Evolutionary conservation across 1,140 invertebrate species (phyloP), one percentile per base, ranked within the genome.

Genomic region (Geopemphigus sp.): DNA sequence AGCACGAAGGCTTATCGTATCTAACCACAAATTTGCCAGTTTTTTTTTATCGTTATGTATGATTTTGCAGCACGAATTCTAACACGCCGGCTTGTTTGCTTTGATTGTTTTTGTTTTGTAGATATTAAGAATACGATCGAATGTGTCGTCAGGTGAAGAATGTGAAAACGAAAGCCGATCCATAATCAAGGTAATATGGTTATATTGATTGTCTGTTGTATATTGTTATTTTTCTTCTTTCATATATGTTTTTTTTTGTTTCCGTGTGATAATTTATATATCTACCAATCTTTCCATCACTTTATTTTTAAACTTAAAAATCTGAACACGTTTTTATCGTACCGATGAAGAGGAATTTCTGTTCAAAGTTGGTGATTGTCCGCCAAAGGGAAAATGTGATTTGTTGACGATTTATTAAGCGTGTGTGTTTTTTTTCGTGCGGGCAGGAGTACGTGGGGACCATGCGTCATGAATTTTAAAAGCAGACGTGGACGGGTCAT

Each of bases 51-150:
- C 12, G 17, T 72, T 26, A 11, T 29, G 56, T 32, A 50, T 47
- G 15, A 50, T 61, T 63, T 63, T 29, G 39, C 74, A 78, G 74
- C 74, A 59, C 74, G 22, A 47, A 47, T 10, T 17, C 56, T 78
- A 78, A 78, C 39, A 50, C 26, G 22, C 39, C 56, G 74, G 57
- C 74, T 78, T 78, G 56, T 78, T 78, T 78, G 19, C 56, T 57
- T 47, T 78, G 45, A 78, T 61, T 78, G 45, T 78, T 78, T 78
- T 76, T 76, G n/a, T 57, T 78, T 78, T 78, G 56, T 78, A 78
- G 74, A 78, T 78, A 50, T 22, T 76, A 61, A 59, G 32, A 61
- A 22, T 56, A 45, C 56, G 32, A 61, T 47, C 74, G 22, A n/a
- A 78, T 63, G 59, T 47, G 57, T 78, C 74, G 10, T 61, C 74